Percentiles rank a stretch among this genome's conserved stretches.
phyloP scores from a whole-genome alignment of 2,888 invertebrate genomes.

The Tolmerus cingulatus region DNA sequence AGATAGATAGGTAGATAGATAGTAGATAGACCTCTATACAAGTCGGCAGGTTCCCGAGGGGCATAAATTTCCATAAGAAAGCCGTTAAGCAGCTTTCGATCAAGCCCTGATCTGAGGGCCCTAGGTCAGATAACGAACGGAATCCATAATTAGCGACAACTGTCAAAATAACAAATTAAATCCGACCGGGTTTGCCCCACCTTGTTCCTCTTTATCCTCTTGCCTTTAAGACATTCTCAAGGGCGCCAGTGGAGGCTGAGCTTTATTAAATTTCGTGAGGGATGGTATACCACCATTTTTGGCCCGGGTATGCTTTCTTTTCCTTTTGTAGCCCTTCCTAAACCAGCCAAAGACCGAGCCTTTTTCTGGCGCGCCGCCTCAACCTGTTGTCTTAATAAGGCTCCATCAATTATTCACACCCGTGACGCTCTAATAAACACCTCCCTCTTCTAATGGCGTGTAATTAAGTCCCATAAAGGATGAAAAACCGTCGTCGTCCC shows the following conservation, averaged over 20 bases:
- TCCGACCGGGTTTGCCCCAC: not conserved
- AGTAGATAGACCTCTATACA: not conserved
- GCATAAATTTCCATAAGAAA: slow-evolving; percentile 38
- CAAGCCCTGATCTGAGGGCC: not conserved
- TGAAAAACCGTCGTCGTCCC: slow-evolving; percentile 48
- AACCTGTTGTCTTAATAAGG: slow-evolving; percentile 34
- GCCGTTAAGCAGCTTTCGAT: slow-evolving; percentile 38
- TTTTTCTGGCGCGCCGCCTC: not conserved
- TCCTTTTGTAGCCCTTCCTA: not conserved
- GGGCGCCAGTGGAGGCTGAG: not conserved
- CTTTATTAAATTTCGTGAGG: slow-evolving; percentile 11
- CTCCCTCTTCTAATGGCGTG: slow-evolving; percentile 52
- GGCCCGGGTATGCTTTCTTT: not conserved
- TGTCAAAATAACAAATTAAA: slow-evolving; percentile 41
- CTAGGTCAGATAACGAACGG: slow-evolving; percentile 33
- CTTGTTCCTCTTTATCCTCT: not conserved
- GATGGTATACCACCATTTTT: not conserved
- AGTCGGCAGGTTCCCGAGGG: slow-evolving; percentile 15
- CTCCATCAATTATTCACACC: slow-evolving; percentile 45
- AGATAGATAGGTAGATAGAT: not conserved
- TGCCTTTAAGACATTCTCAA: not conserved
- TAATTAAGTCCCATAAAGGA: slow-evolving; percentile 53
- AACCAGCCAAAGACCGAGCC: not conserved
- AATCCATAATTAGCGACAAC: slow-evolving; percentile 42
- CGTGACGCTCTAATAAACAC: slow-evolving; percentile 54